Evolutionary conservation across 37 sponge, comb jelly and placozoan species (phyloP), one percentile per base, ranked within the genome.

Genomic region (Aplysina aerophoba): DNA sequence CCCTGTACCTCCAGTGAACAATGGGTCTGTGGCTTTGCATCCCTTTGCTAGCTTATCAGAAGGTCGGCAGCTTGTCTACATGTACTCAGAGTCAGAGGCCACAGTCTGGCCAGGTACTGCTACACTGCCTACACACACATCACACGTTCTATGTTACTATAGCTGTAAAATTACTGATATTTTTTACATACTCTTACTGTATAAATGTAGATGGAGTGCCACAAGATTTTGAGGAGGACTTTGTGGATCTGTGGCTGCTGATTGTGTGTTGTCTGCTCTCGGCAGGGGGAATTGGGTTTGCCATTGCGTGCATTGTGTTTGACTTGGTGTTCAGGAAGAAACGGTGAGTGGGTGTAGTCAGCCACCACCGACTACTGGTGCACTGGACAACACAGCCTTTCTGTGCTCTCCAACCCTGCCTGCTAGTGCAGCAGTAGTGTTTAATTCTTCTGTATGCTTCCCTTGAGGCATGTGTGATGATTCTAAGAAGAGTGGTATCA

Each of bases 301-400:
- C 83, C 30, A 38, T 82, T 13, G 33, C 22, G 20, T 62, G 67
- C 34, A 41, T 64, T 6, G 44, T 82, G 17, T 82, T 82, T 37
- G 65, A 82, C 35, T 36, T 60, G 27, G 5, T 33, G 28, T 63
- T 61, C 22, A 44, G 83, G 8, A 60, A 62, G 6, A 82, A 82
- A 38, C 83, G 34, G 83, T 82, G 44, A 82, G 83, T 82, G 44
- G 63, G 83, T 82, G 81, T 13, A 44, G 3, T 44, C 50, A 44
- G 50, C 50, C 50, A 44, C 8, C 8, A 11, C 6, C 8, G 50
- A 44, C 6, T 8, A 44, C 6, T 44, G 50, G 50, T 3, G 50
- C 50, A 3, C 50, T 44, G 50, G 50, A 44, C 6, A 44, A 8
- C 3, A 44, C 50, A 44, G 6, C 50, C 50, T 44, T 44, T 11